Evolutionary conservation across 2,113 vertebrate genomes (phyloP).

Genomic region (Loxodonta africana): DNA sequence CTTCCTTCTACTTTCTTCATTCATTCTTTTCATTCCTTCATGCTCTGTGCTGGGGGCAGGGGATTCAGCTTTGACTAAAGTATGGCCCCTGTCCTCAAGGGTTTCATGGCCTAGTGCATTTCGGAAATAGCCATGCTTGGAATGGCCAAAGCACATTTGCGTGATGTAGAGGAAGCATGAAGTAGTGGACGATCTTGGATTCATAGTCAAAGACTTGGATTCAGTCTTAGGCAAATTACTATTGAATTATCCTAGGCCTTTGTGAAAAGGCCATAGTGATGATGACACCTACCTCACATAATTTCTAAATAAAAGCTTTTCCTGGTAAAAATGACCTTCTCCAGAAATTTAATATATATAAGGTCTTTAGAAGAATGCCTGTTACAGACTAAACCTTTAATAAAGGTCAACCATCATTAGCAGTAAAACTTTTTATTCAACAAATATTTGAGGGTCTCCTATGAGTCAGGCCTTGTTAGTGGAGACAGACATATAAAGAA

Average conservation of each 20-base stretch:
- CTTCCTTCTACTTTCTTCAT: slow-evolving; percentile 12
- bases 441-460: background rate
- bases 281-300: background rate
- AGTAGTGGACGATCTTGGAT: background rate
- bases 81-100: background rate
- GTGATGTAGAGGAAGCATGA: background rate
- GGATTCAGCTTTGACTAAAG: slow-evolving; percentile 53
- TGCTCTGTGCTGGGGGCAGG: background rate
- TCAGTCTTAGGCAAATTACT: slow-evolving; percentile 38
- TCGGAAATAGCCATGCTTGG: background rate
- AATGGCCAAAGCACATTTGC: background rate
- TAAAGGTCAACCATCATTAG: slow-evolving; percentile 29
- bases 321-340: slow-evolving; percentile 57
- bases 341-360: background rate
- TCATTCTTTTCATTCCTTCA: slow-evolving; percentile 48
- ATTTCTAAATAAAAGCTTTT: slow-evolving; percentile 62
- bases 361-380: slow-evolving; percentile 45
- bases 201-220: slow-evolving; percentile 13
- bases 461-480: background rate
- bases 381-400: slow-evolving; percentile 38
- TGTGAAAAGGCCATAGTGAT: background rate
- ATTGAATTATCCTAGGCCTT: slow-evolving; percentile 2
- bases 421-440: slow-evolving; percentile 53
- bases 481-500: background rate
- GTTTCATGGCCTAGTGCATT: slow-evolving; percentile 42